phyloP scores from a whole-genome alignment of 2,113 vertebrate species.

The Pomatostomus ruficeps region DNA sequence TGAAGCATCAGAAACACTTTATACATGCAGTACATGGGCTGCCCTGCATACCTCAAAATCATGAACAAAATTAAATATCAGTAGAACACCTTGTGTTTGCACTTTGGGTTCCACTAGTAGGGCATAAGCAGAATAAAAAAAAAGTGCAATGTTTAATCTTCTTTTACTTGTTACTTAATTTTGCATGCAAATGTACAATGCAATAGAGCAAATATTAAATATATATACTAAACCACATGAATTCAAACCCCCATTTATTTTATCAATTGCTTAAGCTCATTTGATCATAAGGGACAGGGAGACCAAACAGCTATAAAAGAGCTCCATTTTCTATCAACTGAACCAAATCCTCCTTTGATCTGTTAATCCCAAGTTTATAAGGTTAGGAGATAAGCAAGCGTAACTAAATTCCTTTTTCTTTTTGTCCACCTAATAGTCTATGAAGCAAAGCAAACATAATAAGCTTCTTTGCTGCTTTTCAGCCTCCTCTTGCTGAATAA shows the following conservation, averaged over 20 bases:
- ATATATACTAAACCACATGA: constrained; percentile 50
- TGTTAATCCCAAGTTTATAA: constrained; percentile 96
- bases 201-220: constrained; percentile 40
- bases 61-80: not conserved
- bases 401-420: constrained; percentile 92
- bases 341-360: constrained; percentile 95
- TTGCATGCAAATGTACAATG: not conserved
- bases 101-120: not conserved
- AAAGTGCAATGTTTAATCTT: not conserved
- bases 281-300: constrained; percentile 72
- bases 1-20: not conserved
- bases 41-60: not conserved
- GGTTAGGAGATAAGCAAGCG: constrained; percentile 93
- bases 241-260: constrained; percentile 63
- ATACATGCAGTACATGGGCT: not conserved
- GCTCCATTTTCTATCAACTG: constrained; percentile 88
- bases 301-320: constrained; percentile 77
- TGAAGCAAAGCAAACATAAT: constrained; percentile 81
- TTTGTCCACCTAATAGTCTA: constrained; percentile 84
- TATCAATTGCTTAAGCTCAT: constrained; percentile 72
- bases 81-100: not conserved
- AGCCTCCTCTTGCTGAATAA: constrained; percentile 49
- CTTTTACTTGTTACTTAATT: constrained; percentile 48
- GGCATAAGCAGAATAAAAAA: not conserved
- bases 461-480: constrained; percentile 74